Evolutionary conservation across 1,140 invertebrate species (phyloP).

Genomic region (Cydia strobilella): DNA sequence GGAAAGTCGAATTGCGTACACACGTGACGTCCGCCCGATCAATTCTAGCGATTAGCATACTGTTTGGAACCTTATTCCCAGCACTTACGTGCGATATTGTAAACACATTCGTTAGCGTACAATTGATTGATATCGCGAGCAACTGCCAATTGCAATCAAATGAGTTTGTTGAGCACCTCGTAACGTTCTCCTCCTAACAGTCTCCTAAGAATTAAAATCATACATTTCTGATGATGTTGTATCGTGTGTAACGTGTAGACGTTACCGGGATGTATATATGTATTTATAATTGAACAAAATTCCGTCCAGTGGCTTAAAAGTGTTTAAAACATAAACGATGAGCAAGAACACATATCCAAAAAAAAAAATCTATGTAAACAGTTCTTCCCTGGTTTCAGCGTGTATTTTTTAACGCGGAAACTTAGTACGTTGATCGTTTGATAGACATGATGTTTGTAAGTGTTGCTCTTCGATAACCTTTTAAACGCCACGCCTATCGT

Average conservation of each 20-base stretch:
- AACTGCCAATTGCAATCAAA: conserved; percentile 10
- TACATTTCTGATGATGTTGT: not conserved
- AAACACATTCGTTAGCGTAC: conserved; percentile 1
- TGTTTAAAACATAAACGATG: too few species aligned
- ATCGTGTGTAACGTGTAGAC: too few species aligned
- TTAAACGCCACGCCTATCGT: too few species aligned
- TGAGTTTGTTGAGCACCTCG: not conserved
- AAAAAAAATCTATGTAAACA: too few species aligned
- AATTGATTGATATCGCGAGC: conserved; percentile 1
- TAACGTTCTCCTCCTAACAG: not conserved
- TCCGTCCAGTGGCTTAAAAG: too few species aligned
- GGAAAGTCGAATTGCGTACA: conserved; percentile 5
- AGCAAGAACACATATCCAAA: too few species aligned
- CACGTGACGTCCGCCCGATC: conserved; percentile 10
- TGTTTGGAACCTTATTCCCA: not conserved
- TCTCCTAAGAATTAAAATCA: not conserved
- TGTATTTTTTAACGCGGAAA: too few species aligned
- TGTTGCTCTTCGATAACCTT: too few species aligned
- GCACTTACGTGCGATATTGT: not conserved
- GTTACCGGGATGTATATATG: not conserved
- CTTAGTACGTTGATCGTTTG: too few species aligned
- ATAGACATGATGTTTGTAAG: too few species aligned
- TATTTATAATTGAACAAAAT: too few species aligned
- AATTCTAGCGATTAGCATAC: not conserved
- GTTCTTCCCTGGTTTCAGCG: too few species aligned